These are phyloP conservation scores for Chesias legatella DNA, from an alignment of 2,888 invertebrate species.

Conservation along the genomic window DNA sequence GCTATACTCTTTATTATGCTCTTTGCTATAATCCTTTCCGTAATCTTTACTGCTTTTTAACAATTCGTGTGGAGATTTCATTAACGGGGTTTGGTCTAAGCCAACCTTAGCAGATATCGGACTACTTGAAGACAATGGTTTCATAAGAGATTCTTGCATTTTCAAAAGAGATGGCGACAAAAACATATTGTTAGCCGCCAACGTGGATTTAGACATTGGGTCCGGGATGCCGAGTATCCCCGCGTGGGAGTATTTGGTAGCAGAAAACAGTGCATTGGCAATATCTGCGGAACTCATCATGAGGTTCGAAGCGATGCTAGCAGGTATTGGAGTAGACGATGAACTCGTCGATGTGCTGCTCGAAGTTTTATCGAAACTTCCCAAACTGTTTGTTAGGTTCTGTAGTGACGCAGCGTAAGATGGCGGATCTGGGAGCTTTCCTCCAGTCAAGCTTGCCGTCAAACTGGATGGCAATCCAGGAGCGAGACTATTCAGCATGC, in stretches of 20 bases:
- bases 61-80: slow-evolving; percentile 54
- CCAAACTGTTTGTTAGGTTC: slow-evolving; percentile 63
- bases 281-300: slow-evolving; percentile 83
- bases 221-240: slow-evolving; percentile 85
- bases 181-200: slow-evolving; percentile 89
- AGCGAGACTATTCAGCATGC: slow-evolving; percentile 66
- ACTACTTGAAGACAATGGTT: slow-evolving; percentile 81
- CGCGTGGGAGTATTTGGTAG: slow-evolving; percentile 82
- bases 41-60: slow-evolving; percentile 28
- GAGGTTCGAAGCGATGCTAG: slow-evolving; percentile 80
- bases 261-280: slow-evolving; percentile 84
- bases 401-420: slow-evolving; percentile 72
- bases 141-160: slow-evolving; percentile 83
- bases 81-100: slow-evolving; percentile 63
- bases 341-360: slow-evolving; percentile 75
- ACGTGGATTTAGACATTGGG: slow-evolving; percentile 87
- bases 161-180: slow-evolving; percentile 86
- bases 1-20: slow-evolving; percentile 16
- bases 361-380: slow-evolving; percentile 65
- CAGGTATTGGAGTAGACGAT: slow-evolving; percentile 72
- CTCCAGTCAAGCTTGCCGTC: slow-evolving; percentile 63
- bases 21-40: slow-evolving; percentile 21
- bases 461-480: slow-evolving; percentile 66
- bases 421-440: slow-evolving; percentile 70
- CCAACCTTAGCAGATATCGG: slow-evolving; percentile 72